A percentile compares a stretch with the other conserved stretches of the same genome.
Evolutionary conservation across 2,888 invertebrate genomes (phyloP).

Genomic region (Hermaeophaga mercurialis): DNA sequence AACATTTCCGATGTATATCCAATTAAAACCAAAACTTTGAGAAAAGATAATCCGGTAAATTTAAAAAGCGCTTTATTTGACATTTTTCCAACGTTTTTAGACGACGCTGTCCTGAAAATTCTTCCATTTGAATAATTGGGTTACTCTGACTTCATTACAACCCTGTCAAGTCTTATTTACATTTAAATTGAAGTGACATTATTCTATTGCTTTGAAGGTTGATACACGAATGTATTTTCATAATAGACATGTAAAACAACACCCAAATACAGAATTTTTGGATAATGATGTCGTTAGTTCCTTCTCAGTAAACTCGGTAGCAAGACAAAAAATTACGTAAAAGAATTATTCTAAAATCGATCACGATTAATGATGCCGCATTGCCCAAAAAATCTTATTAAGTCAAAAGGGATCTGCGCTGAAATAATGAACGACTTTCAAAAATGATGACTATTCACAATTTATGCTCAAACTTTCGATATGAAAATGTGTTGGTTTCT

Average conservation of each 20-base stretch:
- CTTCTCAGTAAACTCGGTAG: not conserved
- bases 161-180: constrained; percentile 20
- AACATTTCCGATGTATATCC: not conserved
- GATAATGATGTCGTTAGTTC: not conserved
- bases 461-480: too few relatives aligned
- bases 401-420: too few relatives aligned
- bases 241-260: not conserved
- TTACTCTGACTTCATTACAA: constrained; percentile 15
- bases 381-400: too few relatives aligned
- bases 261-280: not conserved
- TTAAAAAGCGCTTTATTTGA: not conserved
- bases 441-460: too few relatives aligned
- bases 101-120: constrained; percentile 4
- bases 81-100: constrained; percentile 1
- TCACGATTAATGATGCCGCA: too few relatives aligned
- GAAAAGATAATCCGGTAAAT: not conserved
- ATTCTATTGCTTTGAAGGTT: constrained; percentile 8
- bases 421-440: too few relatives aligned
- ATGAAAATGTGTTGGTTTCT: too few relatives aligned
- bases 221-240: constrained; percentile 8
- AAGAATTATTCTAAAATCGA: too few relatives aligned
- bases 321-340: too few relatives aligned
- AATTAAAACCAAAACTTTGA: not conserved
- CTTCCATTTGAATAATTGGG: constrained; percentile 16
- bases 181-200: constrained; percentile 18